Percentiles rank a stretch among this genome's conserved stretches.
Evolutionary conservation across 1,140 invertebrate species (phyloP).

Genomic region (Amphibalanus amphitrite): DNA sequence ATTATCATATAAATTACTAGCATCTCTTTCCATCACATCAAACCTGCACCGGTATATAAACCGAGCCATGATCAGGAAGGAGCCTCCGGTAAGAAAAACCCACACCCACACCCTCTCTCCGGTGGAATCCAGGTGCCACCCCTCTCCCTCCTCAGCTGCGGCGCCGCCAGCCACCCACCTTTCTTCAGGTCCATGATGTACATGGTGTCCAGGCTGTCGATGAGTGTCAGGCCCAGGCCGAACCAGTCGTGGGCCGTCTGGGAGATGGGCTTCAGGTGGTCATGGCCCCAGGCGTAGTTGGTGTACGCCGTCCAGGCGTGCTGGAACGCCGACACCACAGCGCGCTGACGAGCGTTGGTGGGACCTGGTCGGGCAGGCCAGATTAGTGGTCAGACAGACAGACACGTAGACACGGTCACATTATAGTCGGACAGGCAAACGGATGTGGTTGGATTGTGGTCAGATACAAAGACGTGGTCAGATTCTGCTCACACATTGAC

Average conservation of each 20-base stretch:
- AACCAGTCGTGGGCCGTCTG: conserved; percentile 74
- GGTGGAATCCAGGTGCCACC: too few species aligned
- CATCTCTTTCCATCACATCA: too few species aligned
- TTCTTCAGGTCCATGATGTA: conserved; percentile 78
- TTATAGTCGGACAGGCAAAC: background rate
- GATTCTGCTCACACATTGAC: too few species aligned
- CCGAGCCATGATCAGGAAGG: too few species aligned
- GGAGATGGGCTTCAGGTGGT: conserved; percentile 77
- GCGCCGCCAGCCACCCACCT: conserved; percentile 47
- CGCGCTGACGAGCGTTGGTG: conserved; percentile 54
- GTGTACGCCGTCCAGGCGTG: conserved; percentile 87
- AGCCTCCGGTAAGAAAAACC: too few species aligned
- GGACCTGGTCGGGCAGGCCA: too few species aligned
- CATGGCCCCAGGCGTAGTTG: conserved; percentile 82
- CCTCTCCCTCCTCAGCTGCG: too few species aligned
- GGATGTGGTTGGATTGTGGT: too few species aligned
- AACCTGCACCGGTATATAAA: too few species aligned
- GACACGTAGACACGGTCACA: background rate
- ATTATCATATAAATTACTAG: too few species aligned
- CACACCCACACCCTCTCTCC: too few species aligned
- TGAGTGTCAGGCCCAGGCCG: conserved; percentile 68
- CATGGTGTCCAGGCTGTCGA: conserved; percentile 78
- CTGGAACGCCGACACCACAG: conserved; percentile 65
- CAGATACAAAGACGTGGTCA: too few species aligned
- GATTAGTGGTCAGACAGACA: background rate